Percentiles rank a stretch among this genome's conserved stretches.
phyloP scores from a whole-genome alignment of 2,113 vertebrate species.

The Pipa parva region DNA sequence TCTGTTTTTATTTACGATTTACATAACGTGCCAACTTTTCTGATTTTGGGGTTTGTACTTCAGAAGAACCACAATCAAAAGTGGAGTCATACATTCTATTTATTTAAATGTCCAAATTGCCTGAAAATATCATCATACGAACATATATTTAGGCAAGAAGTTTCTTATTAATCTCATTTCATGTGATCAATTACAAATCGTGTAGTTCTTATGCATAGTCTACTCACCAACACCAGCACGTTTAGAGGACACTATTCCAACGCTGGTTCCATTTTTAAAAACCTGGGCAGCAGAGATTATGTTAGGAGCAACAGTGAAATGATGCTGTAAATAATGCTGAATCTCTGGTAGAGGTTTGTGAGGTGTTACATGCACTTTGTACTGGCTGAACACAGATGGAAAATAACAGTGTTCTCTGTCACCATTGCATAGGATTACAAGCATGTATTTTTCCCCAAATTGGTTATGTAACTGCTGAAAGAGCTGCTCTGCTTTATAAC shows the following conservation, averaged over 20 bases:
- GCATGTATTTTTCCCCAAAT: constrained; percentile 60
- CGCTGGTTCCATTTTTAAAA: constrained; percentile 71
- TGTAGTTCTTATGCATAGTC: too few relatives aligned
- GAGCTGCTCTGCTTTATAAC: constrained; percentile 72
- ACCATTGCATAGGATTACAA: constrained; percentile 78
- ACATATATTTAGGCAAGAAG: too few relatives aligned
- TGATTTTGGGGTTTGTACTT: too few relatives aligned
- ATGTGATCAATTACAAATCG: too few relatives aligned
- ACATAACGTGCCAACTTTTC: too few relatives aligned
- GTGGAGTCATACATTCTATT: too few relatives aligned
- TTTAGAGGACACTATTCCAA: constrained; percentile 80
- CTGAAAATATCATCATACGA: too few relatives aligned
- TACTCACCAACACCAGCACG: constrained; percentile 85
- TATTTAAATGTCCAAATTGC: too few relatives aligned
- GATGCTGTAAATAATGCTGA: constrained; percentile 71
- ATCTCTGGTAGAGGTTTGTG: constrained; percentile 58
- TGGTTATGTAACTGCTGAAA: constrained; percentile 68
- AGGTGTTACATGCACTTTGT: constrained; percentile 75
- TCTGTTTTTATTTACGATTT: too few relatives aligned
- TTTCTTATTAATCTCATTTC: too few relatives aligned
- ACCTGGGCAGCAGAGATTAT: constrained; percentile 64
- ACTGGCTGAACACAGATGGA: constrained; percentile 84
- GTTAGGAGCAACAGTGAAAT: constrained; percentile 62
- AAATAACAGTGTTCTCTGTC: constrained; percentile 83
- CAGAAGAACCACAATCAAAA: too few relatives aligned